Evolutionary conservation across 1,140 invertebrate species (phyloP), one percentile per base, ranked within the genome.

Genomic region (Cydia splendana): DNA sequence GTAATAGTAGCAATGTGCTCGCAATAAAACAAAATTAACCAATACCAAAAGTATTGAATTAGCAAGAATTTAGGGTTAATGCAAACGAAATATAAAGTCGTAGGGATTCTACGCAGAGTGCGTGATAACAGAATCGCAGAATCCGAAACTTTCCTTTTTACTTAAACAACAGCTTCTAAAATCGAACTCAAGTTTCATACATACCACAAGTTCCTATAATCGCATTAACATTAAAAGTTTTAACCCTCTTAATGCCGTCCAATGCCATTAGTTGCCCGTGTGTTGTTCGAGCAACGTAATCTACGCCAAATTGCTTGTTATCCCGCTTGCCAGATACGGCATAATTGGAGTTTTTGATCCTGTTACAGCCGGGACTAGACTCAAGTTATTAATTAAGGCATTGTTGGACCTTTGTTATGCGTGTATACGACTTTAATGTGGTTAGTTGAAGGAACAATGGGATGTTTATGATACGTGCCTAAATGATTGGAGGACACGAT

Each of bases 261-360:
- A 24, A 76, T 76, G 28, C 38, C 57, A 76, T 76, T 76, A 76
- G 75, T 57, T 24, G 9, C 3, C 9, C 75, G 20, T 24, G n/a
- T 45, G 48, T 75, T 75, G 74, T 75, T 30, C 51, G 48, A 62
- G 38, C 74, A 57, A 42, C 75, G 28, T 76, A 76, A 76, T 76
- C 75, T 76, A 53, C 24, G 57, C 75, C 57, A 76, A 76, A 76
- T 76, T 76, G 57, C 75, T 65, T 76, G 75, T 76, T 76, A 76
- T 76, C 75, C 65, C 12, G 13, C 28, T 30, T 12, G 57, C 34
- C 74, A 62, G 75, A 42, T 76, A 53, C 57, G 51, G 75, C 75
- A 76, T 76, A 76, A 76, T 62, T 76, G 75, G 75, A 76, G 75
- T 76, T 76, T 76, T 76, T 76, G 75, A 76, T 76, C 75, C 75